Evolutionary conservation across 2,797 vertebrate species (phyloP).

Genomic region (Cichlasoma orientale): DNA sequence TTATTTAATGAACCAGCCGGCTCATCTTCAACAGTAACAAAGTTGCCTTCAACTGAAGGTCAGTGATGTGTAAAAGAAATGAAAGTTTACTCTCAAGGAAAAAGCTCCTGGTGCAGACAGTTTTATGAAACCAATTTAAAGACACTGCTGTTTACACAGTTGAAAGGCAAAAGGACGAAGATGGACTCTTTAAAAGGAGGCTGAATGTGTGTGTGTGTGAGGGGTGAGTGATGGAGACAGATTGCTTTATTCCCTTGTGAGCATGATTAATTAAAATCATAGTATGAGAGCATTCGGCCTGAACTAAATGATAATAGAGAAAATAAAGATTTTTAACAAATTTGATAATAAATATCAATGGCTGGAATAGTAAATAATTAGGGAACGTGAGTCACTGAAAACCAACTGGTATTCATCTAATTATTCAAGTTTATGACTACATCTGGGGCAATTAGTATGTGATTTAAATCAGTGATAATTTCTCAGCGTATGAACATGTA

Average conservation of each 20-base stretch:
- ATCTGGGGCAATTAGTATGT: not conserved
- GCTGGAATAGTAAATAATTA: not conserved
- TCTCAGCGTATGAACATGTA: not conserved
- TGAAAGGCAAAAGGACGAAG: constrained; percentile 42
- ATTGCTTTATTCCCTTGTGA: not conserved
- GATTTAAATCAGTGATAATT: not conserved
- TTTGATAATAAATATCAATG: not conserved
- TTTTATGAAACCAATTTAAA: constrained; percentile 34
- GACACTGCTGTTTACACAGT: constrained; percentile 27
- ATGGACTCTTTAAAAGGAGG: not conserved
- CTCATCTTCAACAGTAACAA: constrained; percentile 8
- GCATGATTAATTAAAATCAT: constrained; percentile 12
- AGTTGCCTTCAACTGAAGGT: constrained; percentile 32
- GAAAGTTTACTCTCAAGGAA: constrained; percentile 44
- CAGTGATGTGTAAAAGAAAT: constrained; percentile 22
- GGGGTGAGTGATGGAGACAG: not conserved
- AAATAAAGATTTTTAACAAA: constrained; percentile 4
- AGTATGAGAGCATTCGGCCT: not conserved
- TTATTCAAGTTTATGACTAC: not conserved
- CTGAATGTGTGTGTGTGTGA: not conserved
- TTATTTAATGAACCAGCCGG: constrained; percentile 11
- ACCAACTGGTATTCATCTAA: not conserved
- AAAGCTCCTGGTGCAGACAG: constrained; percentile 11
- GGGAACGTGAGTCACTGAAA: fast-evolving
- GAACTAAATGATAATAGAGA: not conserved